A percentile compares a stretch with the other conserved stretches of the same genome.
Evolutionary conservation across 2,888 invertebrate genomes (phyloP).

Genomic region (Catocala fraxini): DNA sequence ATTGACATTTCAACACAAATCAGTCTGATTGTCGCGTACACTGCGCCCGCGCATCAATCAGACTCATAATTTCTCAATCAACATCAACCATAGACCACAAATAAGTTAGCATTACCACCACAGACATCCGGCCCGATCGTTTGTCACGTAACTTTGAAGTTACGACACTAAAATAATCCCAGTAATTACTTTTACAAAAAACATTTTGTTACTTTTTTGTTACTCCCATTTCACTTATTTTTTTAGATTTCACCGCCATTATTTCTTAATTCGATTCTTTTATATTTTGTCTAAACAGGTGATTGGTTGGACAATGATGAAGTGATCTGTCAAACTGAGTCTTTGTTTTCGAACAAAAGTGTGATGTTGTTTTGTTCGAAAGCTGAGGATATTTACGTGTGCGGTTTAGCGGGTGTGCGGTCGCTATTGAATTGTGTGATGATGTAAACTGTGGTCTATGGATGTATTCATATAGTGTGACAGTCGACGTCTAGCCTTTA

Average conservation of each 20-base stretch:
- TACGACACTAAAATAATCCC: constrained; percentile 49
- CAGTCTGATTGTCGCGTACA: no score
- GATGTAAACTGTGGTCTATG: no score
- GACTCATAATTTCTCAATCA: no score
- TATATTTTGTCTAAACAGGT: constrained; percentile 17
- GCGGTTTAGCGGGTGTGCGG: constrained; percentile 1
- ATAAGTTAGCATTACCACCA: not conserved
- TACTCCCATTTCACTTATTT: constrained; percentile 32
- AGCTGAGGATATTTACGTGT: constrained; percentile 5
- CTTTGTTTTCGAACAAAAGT: constrained; percentile 12
- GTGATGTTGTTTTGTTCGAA: constrained; percentile 13
- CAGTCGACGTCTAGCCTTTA: no score
- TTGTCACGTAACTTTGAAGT: constrained; percentile 32
- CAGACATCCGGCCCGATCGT: constrained; percentile 31
- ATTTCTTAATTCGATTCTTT: constrained; percentile 35
- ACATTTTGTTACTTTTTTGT: constrained; percentile 33
- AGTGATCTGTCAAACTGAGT: constrained; percentile 8
- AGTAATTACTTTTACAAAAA: constrained; percentile 55
- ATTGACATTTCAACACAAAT: no score
- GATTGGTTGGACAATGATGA: constrained; percentile 19
- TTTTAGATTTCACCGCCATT: constrained; percentile 51
- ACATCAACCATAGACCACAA: not conserved
- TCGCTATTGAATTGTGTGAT: not conserved
- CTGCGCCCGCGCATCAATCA: no score
- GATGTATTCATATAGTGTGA: no score